A percentile compares a stretch with the other conserved stretches of the same genome.
Conservation (phyloP, 2,888 invertebrate genomes). For the Caenorhabditis japonica region DNA sequence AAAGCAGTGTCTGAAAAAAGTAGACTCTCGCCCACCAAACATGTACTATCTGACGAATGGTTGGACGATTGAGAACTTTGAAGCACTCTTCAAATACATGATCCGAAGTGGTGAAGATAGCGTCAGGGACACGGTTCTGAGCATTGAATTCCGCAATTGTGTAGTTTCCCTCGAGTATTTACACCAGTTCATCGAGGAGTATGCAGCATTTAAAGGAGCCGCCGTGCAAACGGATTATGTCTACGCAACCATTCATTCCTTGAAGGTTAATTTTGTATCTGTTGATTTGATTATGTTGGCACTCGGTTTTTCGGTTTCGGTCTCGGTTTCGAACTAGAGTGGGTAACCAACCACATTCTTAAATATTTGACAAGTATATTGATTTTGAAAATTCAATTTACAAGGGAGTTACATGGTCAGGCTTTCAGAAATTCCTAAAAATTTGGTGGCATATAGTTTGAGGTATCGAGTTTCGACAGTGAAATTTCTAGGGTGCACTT, state of each 20-base stretch:
- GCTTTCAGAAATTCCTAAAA: too few species aligned
- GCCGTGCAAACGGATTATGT: constrained; percentile 35
- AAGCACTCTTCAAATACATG: constrained; percentile 46
- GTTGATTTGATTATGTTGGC: too few species aligned
- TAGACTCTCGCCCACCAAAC: constrained; percentile 40
- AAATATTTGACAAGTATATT: too few species aligned
- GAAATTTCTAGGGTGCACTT: too few species aligned
- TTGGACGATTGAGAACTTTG: constrained; percentile 41
- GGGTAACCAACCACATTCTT: too few species aligned
- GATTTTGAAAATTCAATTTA: too few species aligned
- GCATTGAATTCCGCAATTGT: constrained; percentile 33
- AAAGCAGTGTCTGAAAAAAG: constrained; percentile 44
- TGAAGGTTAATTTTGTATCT: constrained; percentile 21
- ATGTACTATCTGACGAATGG: constrained; percentile 47
- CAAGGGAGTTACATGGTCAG: too few species aligned
- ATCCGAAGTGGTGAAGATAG: constrained; percentile 21
- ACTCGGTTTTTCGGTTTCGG: too few species aligned
- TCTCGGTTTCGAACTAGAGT: too few species aligned
- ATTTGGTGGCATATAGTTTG: too few species aligned
- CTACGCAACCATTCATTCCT: constrained; percentile 44
- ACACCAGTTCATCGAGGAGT: constrained; percentile 22
- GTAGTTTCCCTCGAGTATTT: constrained; percentile 26
- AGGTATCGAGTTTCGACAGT: too few species aligned
- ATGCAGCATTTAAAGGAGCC: constrained; percentile 28
- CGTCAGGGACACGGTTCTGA: constrained; percentile 19